Percentiles rank a stretch among this genome's conserved stretches.
Evolutionary conservation across 2,888 invertebrate species (phyloP).

Genomic region (Dorcus parallelipipedus): DNA sequence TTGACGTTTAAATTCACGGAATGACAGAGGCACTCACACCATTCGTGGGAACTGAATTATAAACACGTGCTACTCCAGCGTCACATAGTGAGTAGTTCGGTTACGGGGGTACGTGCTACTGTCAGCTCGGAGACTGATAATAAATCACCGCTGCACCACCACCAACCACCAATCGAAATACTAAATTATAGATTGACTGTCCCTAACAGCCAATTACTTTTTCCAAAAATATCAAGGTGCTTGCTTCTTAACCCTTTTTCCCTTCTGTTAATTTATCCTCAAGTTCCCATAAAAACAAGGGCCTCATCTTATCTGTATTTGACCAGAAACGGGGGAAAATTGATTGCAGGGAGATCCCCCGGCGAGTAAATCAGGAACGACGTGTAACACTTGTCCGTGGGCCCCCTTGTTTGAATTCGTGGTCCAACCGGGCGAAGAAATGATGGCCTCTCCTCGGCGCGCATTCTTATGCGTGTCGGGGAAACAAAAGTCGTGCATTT

Average conservation of each 20-base stretch:
- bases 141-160: too few species aligned
- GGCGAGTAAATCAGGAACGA: constrained; percentile 33
- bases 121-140: constrained; percentile 4
- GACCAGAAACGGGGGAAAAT: constrained; percentile 33
- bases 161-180: too few species aligned
- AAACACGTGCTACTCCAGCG: constrained; percentile 16
- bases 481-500: constrained; percentile 36
- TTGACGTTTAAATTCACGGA: constrained; percentile 25
- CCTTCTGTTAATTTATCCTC: background rate
- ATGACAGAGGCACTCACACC: constrained; percentile 17
- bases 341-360: constrained; percentile 30
- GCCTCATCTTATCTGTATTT: constrained; percentile 32
- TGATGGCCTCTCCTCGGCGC: constrained; percentile 24
- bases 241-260: too few species aligned
- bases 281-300: constrained; percentile 13
- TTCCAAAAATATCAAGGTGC: too few species aligned
- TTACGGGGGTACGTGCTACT: background rate
- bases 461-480: constrained; percentile 20
- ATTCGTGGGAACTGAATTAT: constrained; percentile 24
- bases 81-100: background rate
- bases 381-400: constrained; percentile 30
- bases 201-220: too few species aligned
- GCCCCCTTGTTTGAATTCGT: constrained; percentile 31
- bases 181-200: too few species aligned
- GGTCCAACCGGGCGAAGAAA: constrained; percentile 22